Percentiles rank a stretch among this genome's conserved stretches.
Conservation (phyloP, 2,113 vertebrate species). For the Cepphus grylle region DNA sequence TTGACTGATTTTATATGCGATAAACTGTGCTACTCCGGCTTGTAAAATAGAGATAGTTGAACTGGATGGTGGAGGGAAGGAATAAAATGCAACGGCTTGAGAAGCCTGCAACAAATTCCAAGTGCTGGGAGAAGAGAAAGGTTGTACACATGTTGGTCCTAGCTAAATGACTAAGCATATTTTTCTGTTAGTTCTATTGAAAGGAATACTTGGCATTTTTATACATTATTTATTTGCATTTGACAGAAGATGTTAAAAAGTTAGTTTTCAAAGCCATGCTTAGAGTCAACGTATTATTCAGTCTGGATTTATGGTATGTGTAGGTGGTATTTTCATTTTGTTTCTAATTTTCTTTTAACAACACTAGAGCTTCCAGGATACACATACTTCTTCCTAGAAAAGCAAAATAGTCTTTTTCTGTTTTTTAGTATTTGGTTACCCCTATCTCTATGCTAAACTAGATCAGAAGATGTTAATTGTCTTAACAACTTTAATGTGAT, state of each 20-base stretch:
- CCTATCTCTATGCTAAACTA: background rate
- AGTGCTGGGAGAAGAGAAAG: background rate
- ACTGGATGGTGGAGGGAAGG: rapidly evolving
- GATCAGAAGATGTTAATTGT: background rate
- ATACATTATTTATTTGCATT: background rate
- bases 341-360: background rate
- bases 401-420: background rate
- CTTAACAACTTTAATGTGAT: background rate
- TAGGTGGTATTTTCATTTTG: background rate
- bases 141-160: background rate
- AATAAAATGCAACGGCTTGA: background rate
- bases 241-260: background rate
- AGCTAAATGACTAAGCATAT: background rate
- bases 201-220: background rate
- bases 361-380: background rate
- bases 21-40: background rate
- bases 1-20: background rate
- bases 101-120: background rate
- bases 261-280: background rate
- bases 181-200: background rate
- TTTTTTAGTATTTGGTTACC: background rate
- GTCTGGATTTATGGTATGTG: background rate
- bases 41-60: background rate
- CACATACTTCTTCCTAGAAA: background rate
- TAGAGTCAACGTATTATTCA: background rate